Conservation (phyloP, 2,888 invertebrate species). For the Drosophila acutilabella region DNA sequence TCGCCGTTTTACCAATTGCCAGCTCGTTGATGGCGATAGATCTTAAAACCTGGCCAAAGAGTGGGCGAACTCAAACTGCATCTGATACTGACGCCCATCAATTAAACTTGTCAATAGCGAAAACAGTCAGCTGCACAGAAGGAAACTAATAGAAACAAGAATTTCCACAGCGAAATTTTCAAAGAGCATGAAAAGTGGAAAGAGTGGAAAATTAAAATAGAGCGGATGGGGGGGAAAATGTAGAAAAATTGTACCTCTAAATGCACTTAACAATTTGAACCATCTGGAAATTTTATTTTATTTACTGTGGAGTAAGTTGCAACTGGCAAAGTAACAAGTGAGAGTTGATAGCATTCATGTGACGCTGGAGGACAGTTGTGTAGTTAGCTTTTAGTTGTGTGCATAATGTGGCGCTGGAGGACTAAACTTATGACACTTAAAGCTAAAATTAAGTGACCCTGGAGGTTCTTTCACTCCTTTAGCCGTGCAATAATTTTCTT, state of each 20-base stretch:
- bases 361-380: not conserved
- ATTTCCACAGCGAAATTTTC: not conserved
- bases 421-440: no score
- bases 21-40: slow-evolving; percentile 25
- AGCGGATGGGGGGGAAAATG: not conserved
- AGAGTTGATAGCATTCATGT: not conserved
- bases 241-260: not conserved
- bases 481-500: not conserved
- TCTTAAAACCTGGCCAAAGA: slow-evolving; percentile 19
- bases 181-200: not conserved
- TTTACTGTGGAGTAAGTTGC: not conserved
- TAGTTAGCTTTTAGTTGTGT: not conserved
- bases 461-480: not conserved
- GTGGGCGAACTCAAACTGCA: slow-evolving; percentile 22
- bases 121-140: slow-evolving; percentile 5
- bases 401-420: no score
- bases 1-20: slow-evolving; percentile 53
- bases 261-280: slow-evolving; percentile 1
- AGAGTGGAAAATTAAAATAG: no score
- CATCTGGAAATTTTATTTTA: not conserved
- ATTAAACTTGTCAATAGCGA: slow-evolving; percentile 61
- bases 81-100: slow-evolving; percentile 61
- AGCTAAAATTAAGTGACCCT: not conserved
- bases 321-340: not conserved
- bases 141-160: slow-evolving; percentile 23